Base-by-base conservation (phyloP, 2,888 invertebrate species). In the Agriopis leucophaearia region DNA sequence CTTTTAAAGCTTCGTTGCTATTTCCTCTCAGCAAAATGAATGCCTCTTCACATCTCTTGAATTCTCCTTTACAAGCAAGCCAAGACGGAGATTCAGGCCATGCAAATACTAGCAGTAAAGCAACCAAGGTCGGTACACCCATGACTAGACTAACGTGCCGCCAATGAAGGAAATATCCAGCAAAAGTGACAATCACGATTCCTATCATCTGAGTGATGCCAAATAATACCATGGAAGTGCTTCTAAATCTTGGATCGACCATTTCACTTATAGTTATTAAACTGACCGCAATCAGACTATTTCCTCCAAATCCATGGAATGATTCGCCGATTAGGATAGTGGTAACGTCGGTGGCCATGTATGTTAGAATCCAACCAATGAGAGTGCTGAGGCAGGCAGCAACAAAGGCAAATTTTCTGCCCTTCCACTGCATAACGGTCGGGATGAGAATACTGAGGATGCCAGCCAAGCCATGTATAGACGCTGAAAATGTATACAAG, bases 21-120 rank as follows among this genome's bases (percentile, higher is more conserved):
- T 64, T 71, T 0, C 78, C 78, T 66, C 78, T 67, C 0, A 78
- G 45, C 35, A 15, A 42, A 7, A 64, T 16, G 47, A 78, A 76
- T 9, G 72, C 68, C 27, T 66, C 61, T 56, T 76, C 66, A 60
- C 52, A 60, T 9, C 55, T 69, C 15, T 66, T 64, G n/a, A 63
- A 72, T 27, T 71, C 65, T 0, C 74, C 72, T 69, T 71, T 76
- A 64, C 63, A 75, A 18, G 74, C 74, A 8, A 76, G 66, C 76
- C 76, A 76, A 4, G 67, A 72, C 0, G 77, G 77, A 16, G 77
- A 76, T 61, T 77, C 77, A 0, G 77, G 76, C 74, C 75, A 75
- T 1, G 58, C 9, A 0, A 56, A 42, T 3, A 16, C 69, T 27
- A 74, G 56, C 0, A 74, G 6, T 36, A 64, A 44, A 44, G 64